Percentiles rank a stretch among this genome's conserved stretches.
phyloP scores from a whole-genome alignment of 2,888 invertebrate genomes.

The Diaperis boleti region DNA sequence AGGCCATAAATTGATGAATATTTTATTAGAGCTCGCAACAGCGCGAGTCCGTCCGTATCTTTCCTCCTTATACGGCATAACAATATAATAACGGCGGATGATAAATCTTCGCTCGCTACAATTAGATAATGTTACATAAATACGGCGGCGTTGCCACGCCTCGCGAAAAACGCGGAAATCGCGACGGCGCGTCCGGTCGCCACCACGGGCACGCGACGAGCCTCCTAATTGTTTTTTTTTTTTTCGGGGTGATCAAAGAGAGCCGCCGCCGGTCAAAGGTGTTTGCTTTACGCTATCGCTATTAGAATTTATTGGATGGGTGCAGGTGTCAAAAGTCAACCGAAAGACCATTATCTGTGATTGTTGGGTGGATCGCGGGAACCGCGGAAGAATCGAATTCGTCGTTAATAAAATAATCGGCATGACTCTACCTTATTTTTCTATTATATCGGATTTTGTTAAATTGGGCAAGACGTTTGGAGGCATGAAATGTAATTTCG shows the following conservation, averaged over 20 bases:
- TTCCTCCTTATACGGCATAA: constrained; percentile 22
- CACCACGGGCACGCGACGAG: too few relatives aligned
- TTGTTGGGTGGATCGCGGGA: constrained; percentile 24
- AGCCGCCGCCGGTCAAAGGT: constrained; percentile 9
- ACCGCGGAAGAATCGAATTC: constrained; percentile 17
- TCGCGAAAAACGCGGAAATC: background rate
- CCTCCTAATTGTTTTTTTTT: too few relatives aligned
- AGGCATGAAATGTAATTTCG: constrained; percentile 9
- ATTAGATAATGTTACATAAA: constrained; percentile 33
- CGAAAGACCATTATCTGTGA: background rate
- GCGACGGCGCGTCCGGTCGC: too few relatives aligned
- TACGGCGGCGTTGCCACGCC: constrained; percentile 23
- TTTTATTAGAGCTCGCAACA: constrained; percentile 33
- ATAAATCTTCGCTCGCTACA: constrained; percentile 26
- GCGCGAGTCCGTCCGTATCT: constrained; percentile 19
- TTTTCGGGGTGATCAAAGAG: too few relatives aligned
- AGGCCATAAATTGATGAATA: constrained; percentile 31
- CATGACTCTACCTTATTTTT: too few relatives aligned
- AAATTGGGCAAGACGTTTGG: constrained; percentile 2
- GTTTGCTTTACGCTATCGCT: too few relatives aligned
- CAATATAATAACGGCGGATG: constrained; percentile 31
- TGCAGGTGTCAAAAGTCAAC: constrained; percentile 16
- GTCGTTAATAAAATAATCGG: constrained; percentile 7
- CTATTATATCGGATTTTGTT: background rate
- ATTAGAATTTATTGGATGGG: background rate